Conservation (phyloP, 2,797 vertebrate species). For the Orientallactaga sibirica region DNA sequence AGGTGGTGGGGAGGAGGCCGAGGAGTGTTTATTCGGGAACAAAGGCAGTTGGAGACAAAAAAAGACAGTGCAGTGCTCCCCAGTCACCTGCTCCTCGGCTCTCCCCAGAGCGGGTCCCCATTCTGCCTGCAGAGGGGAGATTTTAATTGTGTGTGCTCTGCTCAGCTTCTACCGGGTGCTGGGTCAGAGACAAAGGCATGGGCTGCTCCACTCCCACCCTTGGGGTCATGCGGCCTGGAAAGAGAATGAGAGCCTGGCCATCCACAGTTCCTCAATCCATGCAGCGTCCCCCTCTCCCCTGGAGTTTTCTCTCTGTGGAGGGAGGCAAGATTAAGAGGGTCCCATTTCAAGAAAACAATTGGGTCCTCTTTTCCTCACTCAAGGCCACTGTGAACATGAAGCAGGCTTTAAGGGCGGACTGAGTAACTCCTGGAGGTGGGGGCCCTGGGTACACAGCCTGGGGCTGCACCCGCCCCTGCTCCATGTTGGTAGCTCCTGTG, state of each 20-base stretch:
- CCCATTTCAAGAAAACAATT: neutral
- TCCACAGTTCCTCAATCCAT: neutral
- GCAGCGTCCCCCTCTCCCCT: neutral
- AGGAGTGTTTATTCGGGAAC: constrained; percentile 77
- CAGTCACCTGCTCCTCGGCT: neutral
- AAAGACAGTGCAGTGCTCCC: neutral
- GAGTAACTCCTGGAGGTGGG: accelerated
- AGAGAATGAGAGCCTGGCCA: accelerated
- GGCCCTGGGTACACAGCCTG: neutral
- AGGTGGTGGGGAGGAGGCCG: constrained; percentile 63
- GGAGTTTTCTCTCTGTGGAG: neutral
- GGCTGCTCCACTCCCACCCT: accelerated
- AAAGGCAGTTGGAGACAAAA: constrained; percentile 75
- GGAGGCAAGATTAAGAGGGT: neutral
- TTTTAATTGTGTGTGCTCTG: neutral
- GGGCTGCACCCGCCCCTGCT: neutral
- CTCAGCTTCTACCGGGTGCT: neutral
- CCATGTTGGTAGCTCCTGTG: neutral
- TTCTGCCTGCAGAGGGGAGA: neutral
- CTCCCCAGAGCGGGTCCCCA: neutral
- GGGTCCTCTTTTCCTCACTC: neutral
- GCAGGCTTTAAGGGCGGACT: neutral
- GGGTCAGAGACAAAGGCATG: neutral
- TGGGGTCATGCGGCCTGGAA: neutral
- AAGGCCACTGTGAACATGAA: neutral